Evolutionary conservation across 2,113 vertebrate species (phyloP), one percentile per base, ranked within the genome.

Genomic region (Ivindomyrus marchei): DNA sequence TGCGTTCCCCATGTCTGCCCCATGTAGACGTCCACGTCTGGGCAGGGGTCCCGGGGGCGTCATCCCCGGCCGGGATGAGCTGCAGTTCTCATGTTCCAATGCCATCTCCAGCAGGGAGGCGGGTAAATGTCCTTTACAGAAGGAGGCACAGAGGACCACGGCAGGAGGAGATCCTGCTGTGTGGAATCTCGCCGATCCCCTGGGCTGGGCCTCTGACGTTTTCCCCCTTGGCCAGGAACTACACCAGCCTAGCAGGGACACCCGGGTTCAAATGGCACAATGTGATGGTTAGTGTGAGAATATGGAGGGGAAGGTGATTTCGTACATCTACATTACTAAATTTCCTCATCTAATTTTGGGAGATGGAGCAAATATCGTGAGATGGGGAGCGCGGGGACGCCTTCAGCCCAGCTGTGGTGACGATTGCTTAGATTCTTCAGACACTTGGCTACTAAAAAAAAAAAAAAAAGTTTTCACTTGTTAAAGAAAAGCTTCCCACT

Each of bases 321-420:
- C 46, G 21, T 52, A 10, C n/a, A 24, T 62, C 36, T 85, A 39
- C 42, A 8, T 50, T n/a, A 50, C n/a, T 50, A 56, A 87, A 42
- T 24, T 47, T 83, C 88, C 70, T 89, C 31, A n/a, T 7, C 36
- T 45, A 27, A 83, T 2, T 24, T 47, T 27, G 10, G 62, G 88
- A 74, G 10, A 39, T 85, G 13, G 21, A 45, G 3, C 36, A 42
- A 50, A 47, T 47, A 83, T 89, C 0, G 24, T 27, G 58, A 10
- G 62, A 27, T 31, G 62, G 62, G 62, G 62, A 89, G 7, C 89
- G 46, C 50, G 89, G 91, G 90, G 90, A 88, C 88, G 56, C 9
- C 39, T 85, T 89, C 66, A 31, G 90, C 74, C 91, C 39, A 10
- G 80, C 42, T 24, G 45, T 42, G 42, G 17, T 45, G 39, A 46